phyloP scores from a whole-genome alignment of 2,888 invertebrate genomes.

The Argynnis bischoffii region DNA sequence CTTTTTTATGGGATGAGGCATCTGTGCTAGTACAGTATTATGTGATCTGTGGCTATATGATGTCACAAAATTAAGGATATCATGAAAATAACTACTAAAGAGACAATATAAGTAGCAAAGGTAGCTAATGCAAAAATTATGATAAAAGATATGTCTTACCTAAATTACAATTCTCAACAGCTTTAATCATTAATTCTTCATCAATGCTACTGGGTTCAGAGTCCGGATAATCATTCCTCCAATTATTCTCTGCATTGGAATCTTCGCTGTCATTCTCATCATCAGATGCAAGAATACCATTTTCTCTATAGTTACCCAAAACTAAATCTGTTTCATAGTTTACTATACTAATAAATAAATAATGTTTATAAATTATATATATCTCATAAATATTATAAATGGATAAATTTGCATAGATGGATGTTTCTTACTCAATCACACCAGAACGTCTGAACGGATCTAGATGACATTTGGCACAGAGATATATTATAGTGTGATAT shows the following conservation, averaged over 20 bases:
- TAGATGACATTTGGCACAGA: too few relatives aligned
- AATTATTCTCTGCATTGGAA: slow-evolving; percentile 90
- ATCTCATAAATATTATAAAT: too few relatives aligned
- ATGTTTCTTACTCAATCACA: too few relatives aligned
- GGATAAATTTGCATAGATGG: too few relatives aligned
- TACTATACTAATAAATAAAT: slow-evolving; percentile 70
- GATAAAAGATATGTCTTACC: slow-evolving; percentile 48
- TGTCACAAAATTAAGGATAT: slow-evolving; percentile 6
- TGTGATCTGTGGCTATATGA: too few relatives aligned
- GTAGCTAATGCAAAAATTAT: background rate
- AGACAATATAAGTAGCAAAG: background rate
- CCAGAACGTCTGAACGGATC: too few relatives aligned
- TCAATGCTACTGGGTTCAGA: slow-evolving; percentile 84
- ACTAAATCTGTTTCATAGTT: slow-evolving; percentile 66
- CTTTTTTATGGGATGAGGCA: too few relatives aligned
- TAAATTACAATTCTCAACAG: slow-evolving; percentile 74
- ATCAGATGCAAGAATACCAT: slow-evolving; percentile 51
- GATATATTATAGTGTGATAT: too few relatives aligned
- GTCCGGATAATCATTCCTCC: slow-evolving; percentile 90
- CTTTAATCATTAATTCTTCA: slow-evolving; percentile 84
- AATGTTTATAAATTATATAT: too few relatives aligned
- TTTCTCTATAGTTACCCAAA: slow-evolving; percentile 59
- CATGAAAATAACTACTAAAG: background rate
- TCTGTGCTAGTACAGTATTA: too few relatives aligned
- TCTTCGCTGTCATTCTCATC: slow-evolving; percentile 83